Percentiles rank a stretch among this genome's conserved stretches.
These are phyloP conservation scores for Endotricha flammealis DNA, from an alignment of 2,888 invertebrate genomes.

Conservation along the genomic window DNA sequence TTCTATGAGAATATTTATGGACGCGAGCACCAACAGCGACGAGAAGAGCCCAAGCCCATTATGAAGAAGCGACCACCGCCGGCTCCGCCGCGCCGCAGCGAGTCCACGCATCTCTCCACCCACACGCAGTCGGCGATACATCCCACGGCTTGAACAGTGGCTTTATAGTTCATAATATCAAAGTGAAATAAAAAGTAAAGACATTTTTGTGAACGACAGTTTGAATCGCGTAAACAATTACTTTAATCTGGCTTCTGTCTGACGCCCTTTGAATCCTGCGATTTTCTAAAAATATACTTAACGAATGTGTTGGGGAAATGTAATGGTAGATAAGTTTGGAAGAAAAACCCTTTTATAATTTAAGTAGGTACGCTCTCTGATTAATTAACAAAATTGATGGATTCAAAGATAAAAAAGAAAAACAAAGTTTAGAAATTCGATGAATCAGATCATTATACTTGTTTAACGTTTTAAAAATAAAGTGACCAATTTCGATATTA, in stretches of 20 bases:
- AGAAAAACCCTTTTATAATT: conserved; percentile 1
- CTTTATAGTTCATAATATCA: background rate
- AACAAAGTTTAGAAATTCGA: background rate
- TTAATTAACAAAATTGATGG: background rate
- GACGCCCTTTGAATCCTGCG: background rate
- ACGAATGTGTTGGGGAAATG: conserved; percentile 6
- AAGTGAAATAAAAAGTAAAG: background rate
- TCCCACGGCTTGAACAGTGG: conserved; percentile 43
- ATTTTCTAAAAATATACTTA: conserved; percentile 15
- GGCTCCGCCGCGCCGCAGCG: conserved; percentile 92
- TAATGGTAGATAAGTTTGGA: background rate
- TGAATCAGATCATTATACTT: background rate
- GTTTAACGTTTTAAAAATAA: conserved; percentile 7
- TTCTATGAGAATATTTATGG: conserved; percentile 86
- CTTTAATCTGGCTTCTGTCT: background rate
- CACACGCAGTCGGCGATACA: conserved; percentile 40
- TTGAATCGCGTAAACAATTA: background rate
- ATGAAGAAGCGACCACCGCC: conserved; percentile 88
- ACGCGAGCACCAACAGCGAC: conserved; percentile 40
- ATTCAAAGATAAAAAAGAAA: background rate
- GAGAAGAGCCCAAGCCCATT: conserved; percentile 58
- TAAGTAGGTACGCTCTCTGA: conserved; percentile 6
- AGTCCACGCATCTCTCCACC: conserved; percentile 71
- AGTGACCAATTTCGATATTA: conserved; percentile 44
- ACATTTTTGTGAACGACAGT: background rate